phyloP scores from a whole-genome alignment of 2,888 invertebrate species.

The Eumacrocentrus americanus region DNA sequence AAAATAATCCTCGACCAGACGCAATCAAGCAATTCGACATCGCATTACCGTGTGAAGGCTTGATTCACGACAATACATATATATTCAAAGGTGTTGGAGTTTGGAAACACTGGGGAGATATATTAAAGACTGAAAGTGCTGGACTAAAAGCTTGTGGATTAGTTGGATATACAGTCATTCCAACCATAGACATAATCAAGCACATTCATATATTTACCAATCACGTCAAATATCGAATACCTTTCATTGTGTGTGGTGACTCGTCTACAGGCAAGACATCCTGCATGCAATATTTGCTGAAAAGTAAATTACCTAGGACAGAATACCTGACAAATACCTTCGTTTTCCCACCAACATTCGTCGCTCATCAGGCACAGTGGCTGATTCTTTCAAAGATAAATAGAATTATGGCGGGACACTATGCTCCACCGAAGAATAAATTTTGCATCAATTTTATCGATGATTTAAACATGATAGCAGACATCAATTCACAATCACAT shows the following conservation, averaged over 20 bases:
- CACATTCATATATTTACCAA: constrained; percentile 64
- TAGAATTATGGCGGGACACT: constrained; percentile 65
- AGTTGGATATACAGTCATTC: constrained; percentile 60
- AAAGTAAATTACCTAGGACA: constrained; percentile 62
- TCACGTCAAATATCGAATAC: constrained; percentile 64
- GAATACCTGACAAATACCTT: constrained; percentile 65
- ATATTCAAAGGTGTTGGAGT: constrained; percentile 66
- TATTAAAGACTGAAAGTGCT: constrained; percentile 62
- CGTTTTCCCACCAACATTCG: constrained; percentile 62
- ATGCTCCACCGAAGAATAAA: constrained; percentile 65
- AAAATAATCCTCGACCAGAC: constrained; percentile 62
- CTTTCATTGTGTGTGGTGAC: constrained; percentile 68
- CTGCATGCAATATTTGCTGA: constrained; percentile 63
- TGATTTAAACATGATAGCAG: constrained; percentile 65
- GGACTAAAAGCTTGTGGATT: constrained; percentile 40
- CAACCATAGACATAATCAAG: constrained; percentile 67
- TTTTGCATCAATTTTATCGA: constrained; percentile 70
- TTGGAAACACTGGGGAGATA: constrained; percentile 68
- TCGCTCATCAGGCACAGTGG: constrained; percentile 63
- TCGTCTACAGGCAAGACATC: constrained; percentile 71
- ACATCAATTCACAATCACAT: constrained; percentile 33
- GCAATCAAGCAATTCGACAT: constrained; percentile 65
- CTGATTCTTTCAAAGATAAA: constrained; percentile 63
- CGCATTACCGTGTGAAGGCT: constrained; percentile 64
- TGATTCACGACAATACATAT: constrained; percentile 67